A percentile compares a stretch with the other conserved stretches of the same genome.
phyloP scores from a whole-genome alignment of 1,140 invertebrate genomes.

The Drosophila bipectinata region DNA sequence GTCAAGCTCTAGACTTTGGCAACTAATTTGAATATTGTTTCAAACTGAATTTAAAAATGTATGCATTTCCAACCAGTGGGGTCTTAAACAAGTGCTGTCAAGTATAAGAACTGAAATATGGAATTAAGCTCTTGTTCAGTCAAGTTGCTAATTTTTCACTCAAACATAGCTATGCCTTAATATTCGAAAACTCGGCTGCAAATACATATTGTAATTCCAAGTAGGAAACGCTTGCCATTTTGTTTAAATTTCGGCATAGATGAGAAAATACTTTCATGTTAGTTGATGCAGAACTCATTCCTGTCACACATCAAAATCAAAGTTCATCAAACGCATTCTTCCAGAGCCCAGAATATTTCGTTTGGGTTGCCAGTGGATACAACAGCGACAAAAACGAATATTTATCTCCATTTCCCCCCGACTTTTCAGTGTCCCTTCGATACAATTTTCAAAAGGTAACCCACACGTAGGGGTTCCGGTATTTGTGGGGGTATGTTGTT shows the following conservation, averaged over 20 bases:
- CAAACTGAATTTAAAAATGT: constrained; percentile 16
- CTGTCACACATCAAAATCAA: constrained; percentile 32
- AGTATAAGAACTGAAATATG: no score
- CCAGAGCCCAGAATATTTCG: constrained; percentile 18
- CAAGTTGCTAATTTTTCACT: no score
- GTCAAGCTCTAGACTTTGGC: not conserved
- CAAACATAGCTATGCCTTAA: no score
- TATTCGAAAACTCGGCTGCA: no score
- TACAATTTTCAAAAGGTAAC: constrained; percentile 25
- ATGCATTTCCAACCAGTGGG: not conserved
- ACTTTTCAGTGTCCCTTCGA: not conserved
- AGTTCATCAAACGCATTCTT: constrained; percentile 34
- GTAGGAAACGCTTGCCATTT: not conserved
- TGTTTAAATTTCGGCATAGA: not conserved
- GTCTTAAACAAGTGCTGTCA: no score
- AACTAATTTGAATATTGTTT: constrained; percentile 15
- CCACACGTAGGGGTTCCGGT: constrained; percentile 17
- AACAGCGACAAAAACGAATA: not conserved
- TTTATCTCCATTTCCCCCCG: not conserved
- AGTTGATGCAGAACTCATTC: constrained; percentile 6
- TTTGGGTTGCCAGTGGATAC: constrained; percentile 29
- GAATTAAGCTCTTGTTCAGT: no score
- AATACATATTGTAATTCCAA: not conserved
- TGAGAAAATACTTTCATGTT: not conserved
- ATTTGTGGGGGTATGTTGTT: constrained; percentile 20